Base-by-base conservation (phyloP, 2,888 invertebrate genomes). In the Ceraclea dissimilis region DNA sequence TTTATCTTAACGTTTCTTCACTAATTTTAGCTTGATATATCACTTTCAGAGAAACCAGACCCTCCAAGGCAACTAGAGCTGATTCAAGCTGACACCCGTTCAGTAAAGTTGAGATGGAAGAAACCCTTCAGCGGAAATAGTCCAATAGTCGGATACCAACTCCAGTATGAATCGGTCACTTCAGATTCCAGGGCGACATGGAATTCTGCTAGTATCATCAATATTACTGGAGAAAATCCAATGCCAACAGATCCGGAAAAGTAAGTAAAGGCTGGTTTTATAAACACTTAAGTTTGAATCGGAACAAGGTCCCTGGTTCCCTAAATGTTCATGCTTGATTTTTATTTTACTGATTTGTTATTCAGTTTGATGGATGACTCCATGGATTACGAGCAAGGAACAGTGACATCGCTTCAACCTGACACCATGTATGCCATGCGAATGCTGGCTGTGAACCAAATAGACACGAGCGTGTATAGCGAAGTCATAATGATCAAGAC, bases 61-160 rank as follows among this genome's bases (percentile, higher is more conserved):
- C 83, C 84, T 18, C 86, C 86, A 21, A 77, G 80, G 20, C 79
- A 82, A 64, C 75, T 86, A 52, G 79, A 82, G 64, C 79, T 85
- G 8, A 69, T 84, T 55, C 85, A 86, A 67, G 79, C 83, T 19
- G 80, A 82, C 1, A 85, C 85, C 2, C 73, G 85, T 56, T 79
- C 83, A 16, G 82, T 85, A 33, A 70, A 74, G 58, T 26, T 62
- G 10, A 74, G 86, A 51, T 90, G 90, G 90, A 79, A 82, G 51
- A 76, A 83, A 59, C 84, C 88, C 1, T 88, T 86, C 66, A 87
- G 88, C 64, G 89, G 90, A 2, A 89, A 90, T 69, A 88, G 88
- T 34, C 88, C 88, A 0, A 85, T 90, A 20, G 73, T 85, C 46
- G 86, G 87, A 60, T 90, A 89, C 69, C 76, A 88, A 58, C 84